Evolutionary conservation across 1,140 invertebrate genomes (phyloP), one percentile per base, ranked within the genome.

Genomic region (Philopotamus ludificatus): DNA sequence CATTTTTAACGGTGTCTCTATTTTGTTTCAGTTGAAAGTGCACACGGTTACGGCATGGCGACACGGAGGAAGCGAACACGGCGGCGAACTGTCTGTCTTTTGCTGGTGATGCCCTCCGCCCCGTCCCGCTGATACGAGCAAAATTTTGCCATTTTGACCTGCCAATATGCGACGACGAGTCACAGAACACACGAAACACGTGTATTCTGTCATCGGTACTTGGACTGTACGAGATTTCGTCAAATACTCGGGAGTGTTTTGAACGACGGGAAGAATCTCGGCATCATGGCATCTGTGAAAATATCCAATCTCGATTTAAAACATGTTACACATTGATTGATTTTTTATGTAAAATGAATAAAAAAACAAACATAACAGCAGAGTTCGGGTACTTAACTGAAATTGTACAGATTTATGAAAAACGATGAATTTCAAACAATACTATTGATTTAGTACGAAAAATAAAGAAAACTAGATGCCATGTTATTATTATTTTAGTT

Each of bases 61-160:
- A 73, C 85, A 86, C 72, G 78, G 78, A 67, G 82, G 82, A 70
- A 84, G 81, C 64, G 85, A 86, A 72, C 85, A 86, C 74, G 85
- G 85, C 61, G 87, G 85, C 34, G 87, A 89, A 76, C 80, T 88
- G 63, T 87, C 87, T 63, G 86, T 89, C 39, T 88, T 86, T 75
- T 89, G 87, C 75, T 89, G 88, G 87, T 89, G 86, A 88, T 71
- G 68, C 16, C 70, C 65, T 23, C 34, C 28, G 63, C 34, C 34
- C 44, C 44, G 63, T 42, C 39, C 42, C 23, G 9, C 63, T 39
- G 44, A 28, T 39, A 39, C 21, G 26, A 62, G 20, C 12, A 53
- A 53, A 16, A 16, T 44, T 60, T 47, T 22, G 44, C 41, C 57
- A 44, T 60, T 26, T 60, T 47, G 15, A 60, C 42, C 34, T 60